Evolutionary conservation across 2,888 invertebrate species (phyloP).

Genomic region (Sesamia inferens): DNA sequence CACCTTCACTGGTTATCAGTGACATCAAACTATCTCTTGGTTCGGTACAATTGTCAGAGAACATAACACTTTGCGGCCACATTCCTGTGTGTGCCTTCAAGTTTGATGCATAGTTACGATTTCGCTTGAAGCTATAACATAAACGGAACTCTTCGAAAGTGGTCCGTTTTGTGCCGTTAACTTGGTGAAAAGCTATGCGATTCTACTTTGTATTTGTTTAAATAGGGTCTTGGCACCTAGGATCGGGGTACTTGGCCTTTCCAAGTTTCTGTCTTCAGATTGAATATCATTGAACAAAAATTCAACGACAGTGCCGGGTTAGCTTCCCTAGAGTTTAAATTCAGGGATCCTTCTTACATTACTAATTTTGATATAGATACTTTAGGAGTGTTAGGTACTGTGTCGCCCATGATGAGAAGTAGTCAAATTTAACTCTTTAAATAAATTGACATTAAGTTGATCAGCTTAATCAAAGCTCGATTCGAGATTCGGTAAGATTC

Average conservation of each 20-base stretch:
- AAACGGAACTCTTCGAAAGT: conserved; percentile 49
- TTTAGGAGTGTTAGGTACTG: background rate
- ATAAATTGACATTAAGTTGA: background rate
- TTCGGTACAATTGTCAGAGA: conserved; percentile 42
- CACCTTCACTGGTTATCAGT: conserved; percentile 30
- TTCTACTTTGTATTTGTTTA: conserved; percentile 15
- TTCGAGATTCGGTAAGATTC: background rate
- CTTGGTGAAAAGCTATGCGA: conserved; percentile 38
- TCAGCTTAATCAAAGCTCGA: background rate
- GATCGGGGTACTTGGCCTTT: background rate
- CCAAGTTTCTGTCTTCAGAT: background rate
- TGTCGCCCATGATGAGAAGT: background rate
- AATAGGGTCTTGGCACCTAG: conserved; percentile 14
- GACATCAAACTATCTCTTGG: conserved; percentile 37
- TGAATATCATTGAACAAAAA: background rate
- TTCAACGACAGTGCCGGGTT: background rate
- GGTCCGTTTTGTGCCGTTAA: conserved; percentile 49
- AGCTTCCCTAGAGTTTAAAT: background rate
- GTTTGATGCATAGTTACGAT: conserved; percentile 55
- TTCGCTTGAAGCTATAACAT: conserved; percentile 49
- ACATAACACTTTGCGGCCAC: conserved; percentile 47
- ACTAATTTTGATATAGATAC: background rate
- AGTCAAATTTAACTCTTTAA: background rate
- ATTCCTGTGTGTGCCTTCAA: conserved; percentile 52
- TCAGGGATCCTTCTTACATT: background rate